Evolutionary conservation across 2,113 vertebrate genomes (phyloP).

Genomic region (Ranitomeya imitator): DNA sequence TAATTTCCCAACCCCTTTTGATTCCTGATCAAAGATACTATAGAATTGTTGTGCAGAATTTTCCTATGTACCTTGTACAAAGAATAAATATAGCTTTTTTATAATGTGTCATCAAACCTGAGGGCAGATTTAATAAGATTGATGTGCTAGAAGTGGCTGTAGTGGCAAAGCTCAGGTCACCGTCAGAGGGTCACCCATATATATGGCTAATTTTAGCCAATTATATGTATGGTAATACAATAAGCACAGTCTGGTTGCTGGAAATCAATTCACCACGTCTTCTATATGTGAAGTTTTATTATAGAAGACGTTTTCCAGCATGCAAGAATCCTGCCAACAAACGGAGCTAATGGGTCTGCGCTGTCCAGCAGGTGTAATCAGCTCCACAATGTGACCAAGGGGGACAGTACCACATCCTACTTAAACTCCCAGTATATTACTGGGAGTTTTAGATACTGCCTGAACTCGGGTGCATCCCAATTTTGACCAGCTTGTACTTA

Average conservation of each 20-base stretch:
- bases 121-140: background rate
- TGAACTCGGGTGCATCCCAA: too few species aligned
- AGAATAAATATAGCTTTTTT: background rate
- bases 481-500: too few species aligned
- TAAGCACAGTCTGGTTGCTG: background rate
- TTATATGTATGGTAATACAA: background rate
- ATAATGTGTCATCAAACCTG: background rate
- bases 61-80: background rate
- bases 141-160: background rate
- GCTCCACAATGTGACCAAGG: too few species aligned
- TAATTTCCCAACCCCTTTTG: slow-evolving; percentile 2
- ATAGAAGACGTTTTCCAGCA: background rate
- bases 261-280: too few species aligned
- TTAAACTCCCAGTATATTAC: too few species aligned
- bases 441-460: too few species aligned
- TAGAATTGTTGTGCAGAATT: background rate
- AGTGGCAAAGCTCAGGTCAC: background rate
- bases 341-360: too few species aligned
- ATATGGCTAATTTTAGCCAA: background rate
- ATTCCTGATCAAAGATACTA: background rate
- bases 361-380: too few species aligned
- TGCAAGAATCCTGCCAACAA: background rate
- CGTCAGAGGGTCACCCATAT: background rate
- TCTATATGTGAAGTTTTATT: background rate
- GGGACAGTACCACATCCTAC: too few species aligned